Evolutionary conservation across 2,888 invertebrate species (phyloP).

Genomic region (Octonoba sinensis): DNA sequence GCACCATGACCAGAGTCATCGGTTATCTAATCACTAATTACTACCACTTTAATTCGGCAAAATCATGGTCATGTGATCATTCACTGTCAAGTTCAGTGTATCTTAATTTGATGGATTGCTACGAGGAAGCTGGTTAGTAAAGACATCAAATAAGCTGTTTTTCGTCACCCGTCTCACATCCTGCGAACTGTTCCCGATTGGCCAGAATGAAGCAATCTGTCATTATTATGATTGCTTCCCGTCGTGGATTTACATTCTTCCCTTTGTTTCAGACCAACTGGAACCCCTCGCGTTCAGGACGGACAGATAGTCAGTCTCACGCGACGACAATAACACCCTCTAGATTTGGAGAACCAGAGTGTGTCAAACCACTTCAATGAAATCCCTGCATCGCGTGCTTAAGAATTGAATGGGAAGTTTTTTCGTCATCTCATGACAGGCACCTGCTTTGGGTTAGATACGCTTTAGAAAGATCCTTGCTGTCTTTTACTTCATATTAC

Average conservation of each 20-base stretch:
- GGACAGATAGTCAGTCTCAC: constrained; percentile 22
- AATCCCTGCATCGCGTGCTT: constrained; percentile 45
- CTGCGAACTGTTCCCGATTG: constrained; percentile 11
- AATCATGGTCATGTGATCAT: constrained; percentile 3
- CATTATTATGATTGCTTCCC: constrained; percentile 49
- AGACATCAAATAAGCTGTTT: constrained; percentile 43
- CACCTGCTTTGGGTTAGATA: constrained; percentile 38
- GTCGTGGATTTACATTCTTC: constrained; percentile 47
- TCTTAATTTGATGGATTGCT: constrained; percentile 38
- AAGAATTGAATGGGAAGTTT: constrained; percentile 32
- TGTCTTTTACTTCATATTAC: constrained; percentile 31
- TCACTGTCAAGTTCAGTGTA: constrained; percentile 27
- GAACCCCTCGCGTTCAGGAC: constrained; percentile 31
- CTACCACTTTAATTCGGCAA: not conserved
- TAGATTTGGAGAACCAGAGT: constrained; percentile 6
- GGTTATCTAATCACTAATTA: constrained; percentile 5
- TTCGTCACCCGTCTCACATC: constrained; percentile 43
- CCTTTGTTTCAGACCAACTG: constrained; percentile 49
- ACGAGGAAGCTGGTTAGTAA: constrained; percentile 39
- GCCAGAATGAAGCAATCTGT: constrained; percentile 29
- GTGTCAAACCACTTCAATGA: constrained; percentile 38
- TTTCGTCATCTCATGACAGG: constrained; percentile 38
- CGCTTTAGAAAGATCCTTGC: constrained; percentile 25
- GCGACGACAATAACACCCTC: constrained; percentile 23
- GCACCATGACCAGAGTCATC: not conserved